Evolutionary conservation across 2,888 invertebrate genomes (phyloP).

Genomic region (Lasioglossum malachurum): DNA sequence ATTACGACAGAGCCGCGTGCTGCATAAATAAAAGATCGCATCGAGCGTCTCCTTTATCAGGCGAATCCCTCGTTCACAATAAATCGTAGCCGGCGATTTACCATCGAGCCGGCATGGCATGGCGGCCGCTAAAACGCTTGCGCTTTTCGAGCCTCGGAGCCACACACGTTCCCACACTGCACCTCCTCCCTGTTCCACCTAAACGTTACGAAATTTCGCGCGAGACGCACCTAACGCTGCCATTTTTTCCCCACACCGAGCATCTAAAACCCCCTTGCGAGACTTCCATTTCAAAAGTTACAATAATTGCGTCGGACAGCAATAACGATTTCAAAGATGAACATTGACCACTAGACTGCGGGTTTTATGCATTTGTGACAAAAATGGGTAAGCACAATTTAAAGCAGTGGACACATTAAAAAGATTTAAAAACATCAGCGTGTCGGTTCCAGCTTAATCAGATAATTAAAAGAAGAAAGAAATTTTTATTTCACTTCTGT

Average conservation of each 20-base stretch:
- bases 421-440: too few species aligned
- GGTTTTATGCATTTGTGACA: too few species aligned
- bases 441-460: too few species aligned
- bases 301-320: too few species aligned
- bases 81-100: slow-evolving; percentile 31
- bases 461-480: too few species aligned
- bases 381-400: too few species aligned
- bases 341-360: too few species aligned
- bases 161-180: slow-evolving; percentile 48
- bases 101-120: slow-evolving; percentile 19
- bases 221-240: neutral
- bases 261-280: neutral
- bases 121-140: slow-evolving; percentile 15
- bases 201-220: slow-evolving; percentile 30
- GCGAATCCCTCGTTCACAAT: slow-evolving; percentile 33
- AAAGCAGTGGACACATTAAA: too few species aligned
- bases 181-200: neutral
- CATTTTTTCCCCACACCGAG: neutral
- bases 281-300: neutral
- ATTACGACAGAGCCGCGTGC: slow-evolving; percentile 38
- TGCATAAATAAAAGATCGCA: slow-evolving; percentile 50
- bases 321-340: too few species aligned
- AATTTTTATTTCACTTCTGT: too few species aligned
- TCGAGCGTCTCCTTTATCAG: slow-evolving; percentile 36
- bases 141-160: slow-evolving; percentile 33